Base-by-base conservation (phyloP, 2,888 invertebrate species). In the Rhogogaster chlorosoma region DNA sequence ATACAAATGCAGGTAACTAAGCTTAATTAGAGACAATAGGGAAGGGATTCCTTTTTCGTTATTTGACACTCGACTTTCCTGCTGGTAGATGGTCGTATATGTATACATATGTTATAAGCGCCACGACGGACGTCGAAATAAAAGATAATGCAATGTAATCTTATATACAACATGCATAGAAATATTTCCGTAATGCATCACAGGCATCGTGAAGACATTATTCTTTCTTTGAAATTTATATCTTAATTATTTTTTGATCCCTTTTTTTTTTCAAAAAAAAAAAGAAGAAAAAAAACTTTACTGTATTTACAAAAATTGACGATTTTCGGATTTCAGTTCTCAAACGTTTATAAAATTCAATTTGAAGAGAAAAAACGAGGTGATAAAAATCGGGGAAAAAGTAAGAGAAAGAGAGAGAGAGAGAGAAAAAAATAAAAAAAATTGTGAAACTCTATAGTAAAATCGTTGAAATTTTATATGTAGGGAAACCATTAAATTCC, bases 391-490 rank as follows among this genome's bases (percentile, higher is more conserved):
- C 45, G 45, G 9, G 9, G 6, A n/a, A 18, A 32, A 15, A 45
- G 12, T 26, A 5, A 22, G n/a, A 42, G 22, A 10, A 3, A 6
- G 4, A 26, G 9, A 73, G 12, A 15, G 7, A 12, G 32, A 70
- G 36, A 22, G 3, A 15, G 5, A 26, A 71, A 12, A 9, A 6
- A 42, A 12, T 0, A 42, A 42, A 5, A 26, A 22, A 9, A 42
- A 12, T 42, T 73, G n/a, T n/a, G 73, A 73, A 73, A 73, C 42
- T 73, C 42, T 73, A 73, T 22, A 73, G 42, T 42, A 73, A 15
- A 67, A 32, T 26, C 67, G 67, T 67, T 73, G 73, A 42, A 73
- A 73, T 38, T 73, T 73, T 73, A 73, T 73, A 73, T 73, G 26
- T 42, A 73, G 73, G 73, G 73, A 73, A 73, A 73, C 73, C 73